Base-by-base conservation (phyloP, 1,140 invertebrate genomes). In the Aporrectodea caliginosa region DNA sequence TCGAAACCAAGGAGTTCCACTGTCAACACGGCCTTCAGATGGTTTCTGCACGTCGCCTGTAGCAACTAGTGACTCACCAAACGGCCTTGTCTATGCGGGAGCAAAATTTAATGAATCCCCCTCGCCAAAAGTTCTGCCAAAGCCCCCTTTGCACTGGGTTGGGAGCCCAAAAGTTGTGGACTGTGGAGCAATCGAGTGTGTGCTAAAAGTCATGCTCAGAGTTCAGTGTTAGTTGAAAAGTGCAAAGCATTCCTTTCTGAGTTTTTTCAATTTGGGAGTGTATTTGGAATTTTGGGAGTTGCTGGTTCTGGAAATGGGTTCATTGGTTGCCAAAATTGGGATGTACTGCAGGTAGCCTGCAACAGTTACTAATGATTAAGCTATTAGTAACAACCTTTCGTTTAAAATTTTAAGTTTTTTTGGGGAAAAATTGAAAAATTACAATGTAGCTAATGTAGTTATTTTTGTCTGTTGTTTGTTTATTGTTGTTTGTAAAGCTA, bases 101-200 rank as follows among this genome's bases (percentile, higher is more conserved):
- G 90, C 91, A 16, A 91, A 91, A 81, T 92, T 91, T 82, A 91
- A 89, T 34, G 91, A 91, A 77, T 90, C 91, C 58, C 91, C 91
- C 2, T 90, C 91, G 33, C 90, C 91, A 1, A 88, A 90, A 74
- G 89, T 89, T 78, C 85, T 92, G 58, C 91, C 91, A 12, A 90
- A 90, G 82, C 91, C 91, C 73, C 91, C 91, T 69, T 86, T 86
- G 30, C 90, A 90, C 80, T 92, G 91, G 91, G 90, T 85, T 79
- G 77, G 75, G 30, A 69, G 74, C 29, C 71, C 69, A 12, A 68
- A 77, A 35, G 73, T 76, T 69, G 73, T 75, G 16, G 80, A 75
- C 33, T 80, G 78, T 78, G 82, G 80, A 80, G 86, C 88, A 76
- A 87, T 90, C 68, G 85, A 90, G 68, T 88, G 88, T 84, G 89